These are phyloP conservation scores for Salvelinus alpinus DNA, from an alignment of 2,113 vertebrate genomes.

Conservation along the genomic window DNA sequence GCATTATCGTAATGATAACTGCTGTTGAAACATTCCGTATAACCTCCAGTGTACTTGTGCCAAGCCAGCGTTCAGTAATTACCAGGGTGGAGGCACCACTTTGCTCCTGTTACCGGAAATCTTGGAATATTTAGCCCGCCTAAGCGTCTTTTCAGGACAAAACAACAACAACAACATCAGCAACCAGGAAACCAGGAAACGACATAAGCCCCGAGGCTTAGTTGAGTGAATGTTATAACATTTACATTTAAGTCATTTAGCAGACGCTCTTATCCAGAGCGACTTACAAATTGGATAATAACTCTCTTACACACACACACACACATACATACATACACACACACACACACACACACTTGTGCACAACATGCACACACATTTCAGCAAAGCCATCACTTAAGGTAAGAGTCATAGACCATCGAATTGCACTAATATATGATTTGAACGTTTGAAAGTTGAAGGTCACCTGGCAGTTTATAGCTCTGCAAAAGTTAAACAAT, in stretches of 20 bases:
- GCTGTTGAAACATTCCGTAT: constrained; percentile 28
- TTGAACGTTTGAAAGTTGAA: too few species aligned
- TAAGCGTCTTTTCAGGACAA: constrained; percentile 18
- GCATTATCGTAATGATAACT: constrained; percentile 32
- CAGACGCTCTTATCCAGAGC: too few species aligned
- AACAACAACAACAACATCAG: constrained; percentile 26
- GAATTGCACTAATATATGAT: too few species aligned
- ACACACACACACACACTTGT: background rate
- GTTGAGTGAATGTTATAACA: background rate
- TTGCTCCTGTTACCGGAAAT: constrained; percentile 16
- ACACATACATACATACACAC: background rate
- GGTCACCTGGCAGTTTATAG: too few species aligned
- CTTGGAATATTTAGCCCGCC: constrained; percentile 19
- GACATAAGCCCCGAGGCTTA: background rate
- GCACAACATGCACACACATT: too few species aligned
- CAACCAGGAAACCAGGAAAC: background rate
- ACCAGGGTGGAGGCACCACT: constrained; percentile 33
- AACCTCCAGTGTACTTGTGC: constrained; percentile 32
- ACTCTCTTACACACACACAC: too few species aligned
- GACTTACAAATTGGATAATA: too few species aligned
- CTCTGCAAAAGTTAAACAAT: too few species aligned
- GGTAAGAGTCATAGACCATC: too few species aligned
- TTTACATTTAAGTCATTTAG: too few species aligned
- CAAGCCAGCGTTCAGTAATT: constrained; percentile 37
- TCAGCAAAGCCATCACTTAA: too few species aligned